These are phyloP conservation scores for Haemorhous mexicanus DNA, from an alignment of 2,113 vertebrate genomes.

Conservation along the genomic window DNA sequence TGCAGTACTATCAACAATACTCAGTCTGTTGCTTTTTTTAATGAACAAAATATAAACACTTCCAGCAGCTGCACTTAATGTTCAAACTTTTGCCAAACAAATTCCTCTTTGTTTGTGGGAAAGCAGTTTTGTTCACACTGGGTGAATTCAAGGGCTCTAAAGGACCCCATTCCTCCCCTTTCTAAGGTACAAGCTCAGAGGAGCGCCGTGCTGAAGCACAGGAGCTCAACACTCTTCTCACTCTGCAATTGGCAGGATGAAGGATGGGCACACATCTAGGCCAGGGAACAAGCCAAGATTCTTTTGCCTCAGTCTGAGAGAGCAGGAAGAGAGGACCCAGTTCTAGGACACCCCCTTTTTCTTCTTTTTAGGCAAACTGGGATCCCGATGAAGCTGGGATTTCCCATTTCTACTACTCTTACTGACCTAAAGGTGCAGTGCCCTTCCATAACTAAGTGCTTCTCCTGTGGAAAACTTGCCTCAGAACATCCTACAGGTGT, in stretches of 20 bases:
- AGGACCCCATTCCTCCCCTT: background rate
- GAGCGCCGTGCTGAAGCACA: background rate
- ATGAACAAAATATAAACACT: constrained; percentile 22
- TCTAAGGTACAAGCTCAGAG: background rate
- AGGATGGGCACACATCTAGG: accelerated
- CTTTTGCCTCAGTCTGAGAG: background rate
- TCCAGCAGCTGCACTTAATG: constrained; percentile 4
- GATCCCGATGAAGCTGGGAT: background rate
- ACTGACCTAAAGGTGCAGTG: background rate
- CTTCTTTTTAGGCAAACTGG: background rate
- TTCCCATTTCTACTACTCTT: background rate
- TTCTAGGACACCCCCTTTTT: background rate
- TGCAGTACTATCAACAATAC: background rate
- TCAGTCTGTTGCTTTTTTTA: background rate
- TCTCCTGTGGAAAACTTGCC: background rate
- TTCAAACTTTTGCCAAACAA: background rate
- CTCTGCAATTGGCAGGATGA: background rate
- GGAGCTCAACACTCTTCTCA: background rate
- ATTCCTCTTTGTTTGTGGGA: background rate
- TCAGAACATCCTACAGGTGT: background rate
- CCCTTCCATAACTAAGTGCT: background rate
- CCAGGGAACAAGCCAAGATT: background rate
- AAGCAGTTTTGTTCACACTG: background rate
- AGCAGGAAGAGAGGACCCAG: background rate
- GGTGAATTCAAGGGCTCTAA: background rate